Conservation (phyloP, 2,797 vertebrate genomes). For the Fringilla coelebs region DNA sequence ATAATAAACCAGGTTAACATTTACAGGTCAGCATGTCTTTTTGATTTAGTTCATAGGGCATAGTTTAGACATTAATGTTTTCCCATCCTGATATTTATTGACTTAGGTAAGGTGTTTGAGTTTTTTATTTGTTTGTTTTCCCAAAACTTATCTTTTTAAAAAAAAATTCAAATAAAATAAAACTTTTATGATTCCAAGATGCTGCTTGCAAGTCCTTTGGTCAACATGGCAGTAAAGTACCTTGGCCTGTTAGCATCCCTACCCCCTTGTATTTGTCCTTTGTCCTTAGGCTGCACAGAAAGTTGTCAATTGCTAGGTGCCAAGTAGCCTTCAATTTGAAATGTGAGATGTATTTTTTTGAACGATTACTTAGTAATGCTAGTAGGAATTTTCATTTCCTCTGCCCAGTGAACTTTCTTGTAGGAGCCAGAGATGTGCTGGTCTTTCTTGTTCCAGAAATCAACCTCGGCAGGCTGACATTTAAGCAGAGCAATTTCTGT, state of each 20-base stretch:
- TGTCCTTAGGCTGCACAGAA: neutral
- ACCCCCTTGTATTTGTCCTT: neutral
- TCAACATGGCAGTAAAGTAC: neutral
- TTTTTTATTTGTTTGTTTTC: neutral
- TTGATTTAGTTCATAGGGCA: neutral
- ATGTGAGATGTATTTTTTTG: neutral
- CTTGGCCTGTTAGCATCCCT: neutral
- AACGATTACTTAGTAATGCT: neutral
- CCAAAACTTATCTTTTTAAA: neutral
- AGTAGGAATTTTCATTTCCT: neutral
- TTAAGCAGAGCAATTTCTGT: neutral
- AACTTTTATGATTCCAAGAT: fast-evolving
- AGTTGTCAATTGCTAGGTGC: neutral
- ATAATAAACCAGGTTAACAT: neutral
- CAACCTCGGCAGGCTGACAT: neutral
- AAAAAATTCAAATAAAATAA: neutral
- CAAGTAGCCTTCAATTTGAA: neutral
- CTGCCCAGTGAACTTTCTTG: neutral
- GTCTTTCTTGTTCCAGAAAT: neutral
- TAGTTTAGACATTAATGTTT: neutral
- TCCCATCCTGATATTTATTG: neutral
- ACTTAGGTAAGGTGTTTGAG: neutral
- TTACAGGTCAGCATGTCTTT: neutral
- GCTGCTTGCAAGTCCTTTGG: neutral
- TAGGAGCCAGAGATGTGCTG: neutral